Base-by-base conservation (phyloP, 2,113 vertebrate genomes). In the Heterocephalus glaber region DNA sequence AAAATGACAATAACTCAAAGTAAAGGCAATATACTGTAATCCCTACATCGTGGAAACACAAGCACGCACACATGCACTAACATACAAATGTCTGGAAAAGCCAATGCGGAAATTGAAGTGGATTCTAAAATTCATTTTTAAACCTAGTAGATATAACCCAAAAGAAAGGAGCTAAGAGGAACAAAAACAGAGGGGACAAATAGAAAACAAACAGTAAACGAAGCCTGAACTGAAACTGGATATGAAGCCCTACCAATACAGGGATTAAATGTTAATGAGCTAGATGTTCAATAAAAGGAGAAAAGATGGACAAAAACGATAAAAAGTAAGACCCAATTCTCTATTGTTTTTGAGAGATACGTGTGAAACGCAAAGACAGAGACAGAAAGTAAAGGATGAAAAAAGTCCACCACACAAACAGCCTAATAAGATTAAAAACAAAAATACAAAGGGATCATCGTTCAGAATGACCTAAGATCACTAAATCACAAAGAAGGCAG, bases 51-150 rank as follows among this genome's bases (percentile, higher is more conserved):
- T 56, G 16, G 44, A 96, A 80, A 63, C 14, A 47, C 13, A 54
- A 30, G 47, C 30, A 49, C 14, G 1, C 22, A 86, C 0, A 7
- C 17, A 1, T 4, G 38, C 56, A 60, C n/a, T 35, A 26, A 74
- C 86, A 56, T 11, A 20, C 9, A 80, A 10, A 68, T 35, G 24
- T 12, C 77, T 90, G 54, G 13, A 58, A 26, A 60, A 66, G 12
- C 6, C 44, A 83, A 38, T 7, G 86, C 16, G 33, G 3, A 91
- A 41, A 56, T 56, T 19, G 10, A 61, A 44, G 5, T 41, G 44
- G 26, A 74, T 81, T 96, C 8, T 24, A 89, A 92, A 96, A 92
- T 19, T 44, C 28, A 89, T 58, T 79, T 88, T 92, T 44, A 9
- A 84, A 41, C 24, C 47, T 49, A 49, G 47, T 49, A 52, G 9